These are phyloP conservation scores for Phalloptychus januarius DNA, from an alignment of 2,797 vertebrate species.

Conservation along the genomic window DNA sequence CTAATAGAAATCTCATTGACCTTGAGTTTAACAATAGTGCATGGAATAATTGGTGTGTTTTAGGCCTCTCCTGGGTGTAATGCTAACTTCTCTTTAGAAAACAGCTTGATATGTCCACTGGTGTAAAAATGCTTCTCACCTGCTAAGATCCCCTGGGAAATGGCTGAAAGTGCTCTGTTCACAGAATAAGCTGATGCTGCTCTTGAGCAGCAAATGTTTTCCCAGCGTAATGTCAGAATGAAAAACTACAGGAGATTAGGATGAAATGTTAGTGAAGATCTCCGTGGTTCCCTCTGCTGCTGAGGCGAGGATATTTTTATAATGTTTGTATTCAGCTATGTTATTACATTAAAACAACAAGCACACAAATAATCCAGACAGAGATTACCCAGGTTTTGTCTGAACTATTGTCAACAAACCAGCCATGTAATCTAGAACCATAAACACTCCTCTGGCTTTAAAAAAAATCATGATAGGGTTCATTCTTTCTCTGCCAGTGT, in stretches of 20 bases:
- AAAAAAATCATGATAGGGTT: neutral
- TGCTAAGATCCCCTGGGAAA: conserved; percentile 25
- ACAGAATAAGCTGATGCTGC: conserved; percentile 18
- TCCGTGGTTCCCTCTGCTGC: conserved; percentile 43
- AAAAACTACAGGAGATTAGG: conserved; percentile 23
- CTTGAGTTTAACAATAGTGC: conserved; percentile 34
- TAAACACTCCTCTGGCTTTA: conserved; percentile 14
- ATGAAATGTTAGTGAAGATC: conserved; percentile 44
- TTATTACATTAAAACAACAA: conserved; percentile 16
- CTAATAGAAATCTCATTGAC: conserved; percentile 6
- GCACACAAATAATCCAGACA: conserved; percentile 29
- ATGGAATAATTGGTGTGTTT: conserved; percentile 37
- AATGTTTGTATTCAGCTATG: conserved; percentile 56
- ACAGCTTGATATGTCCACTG: conserved; percentile 39
- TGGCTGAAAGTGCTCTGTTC: conserved; percentile 10
- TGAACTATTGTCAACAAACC: conserved; percentile 43
- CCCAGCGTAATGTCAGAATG: conserved; percentile 24
- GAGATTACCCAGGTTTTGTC: conserved; percentile 28
- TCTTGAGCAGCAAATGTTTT: conserved; percentile 26
- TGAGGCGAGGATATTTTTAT: conserved; percentile 62
- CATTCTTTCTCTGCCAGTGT: neutral
- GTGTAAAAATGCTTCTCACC: conserved; percentile 34
- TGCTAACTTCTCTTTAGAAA: conserved; percentile 28
- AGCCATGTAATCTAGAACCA: conserved; percentile 43
- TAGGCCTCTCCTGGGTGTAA: conserved; percentile 31